Conservation (phyloP, 2,888 invertebrate genomes). For the Adineta ricciae region DNA sequence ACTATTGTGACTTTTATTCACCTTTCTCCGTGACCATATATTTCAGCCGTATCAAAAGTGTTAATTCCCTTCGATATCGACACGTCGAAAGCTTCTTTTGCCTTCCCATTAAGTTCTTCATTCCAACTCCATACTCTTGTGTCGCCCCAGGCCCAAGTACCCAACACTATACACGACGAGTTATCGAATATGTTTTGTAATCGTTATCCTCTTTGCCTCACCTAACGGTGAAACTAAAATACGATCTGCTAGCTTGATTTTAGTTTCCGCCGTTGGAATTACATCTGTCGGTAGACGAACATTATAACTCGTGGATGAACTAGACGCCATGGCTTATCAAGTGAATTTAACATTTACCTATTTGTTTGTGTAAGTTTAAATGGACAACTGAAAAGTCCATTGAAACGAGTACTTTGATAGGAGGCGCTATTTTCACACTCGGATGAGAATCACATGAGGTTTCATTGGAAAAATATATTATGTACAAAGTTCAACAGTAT, state of each 20-base stretch:
- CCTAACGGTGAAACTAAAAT: background rate
- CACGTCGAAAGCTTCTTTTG: background rate
- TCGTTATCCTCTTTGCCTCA: background rate
- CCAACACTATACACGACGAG: background rate
- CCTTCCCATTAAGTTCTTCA: background rate
- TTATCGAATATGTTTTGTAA: too few relatives aligned
- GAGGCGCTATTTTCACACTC: background rate
- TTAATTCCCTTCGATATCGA: background rate
- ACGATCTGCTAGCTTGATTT: background rate
- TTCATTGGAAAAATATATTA: too few relatives aligned
- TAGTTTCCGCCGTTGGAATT: background rate
- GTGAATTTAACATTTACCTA: background rate
- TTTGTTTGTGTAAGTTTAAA: background rate
- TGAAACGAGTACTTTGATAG: background rate
- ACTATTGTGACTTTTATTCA: background rate
- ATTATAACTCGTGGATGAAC: background rate
- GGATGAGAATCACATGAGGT: too few relatives aligned
- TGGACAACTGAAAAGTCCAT: too few relatives aligned
- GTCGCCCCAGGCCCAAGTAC: conserved; percentile 14
- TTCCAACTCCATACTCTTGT: background rate
- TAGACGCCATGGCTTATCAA: background rate
- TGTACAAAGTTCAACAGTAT: too few relatives aligned
- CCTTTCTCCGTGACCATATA: conserved; percentile 7
- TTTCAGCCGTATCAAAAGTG: conserved; percentile 4
- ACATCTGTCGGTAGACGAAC: background rate